Evolutionary conservation across 2,888 invertebrate genomes (phyloP).

Genomic region (Trissolcus japonicus): DNA sequence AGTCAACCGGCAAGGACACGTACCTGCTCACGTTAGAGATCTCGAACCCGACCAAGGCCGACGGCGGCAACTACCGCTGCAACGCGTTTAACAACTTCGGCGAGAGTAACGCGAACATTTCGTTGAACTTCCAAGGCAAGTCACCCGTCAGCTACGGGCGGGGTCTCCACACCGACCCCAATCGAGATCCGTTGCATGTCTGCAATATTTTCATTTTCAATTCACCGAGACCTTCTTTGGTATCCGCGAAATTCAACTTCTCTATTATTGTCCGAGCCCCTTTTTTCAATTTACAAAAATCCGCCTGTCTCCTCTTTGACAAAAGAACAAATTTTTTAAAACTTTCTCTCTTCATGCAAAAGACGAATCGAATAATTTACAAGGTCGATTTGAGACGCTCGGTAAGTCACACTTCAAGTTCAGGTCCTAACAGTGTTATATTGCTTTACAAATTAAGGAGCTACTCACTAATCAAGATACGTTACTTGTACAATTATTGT

Average conservation of each 20-base stretch:
- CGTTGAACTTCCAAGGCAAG: conserved; percentile 99
- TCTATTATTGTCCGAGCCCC: conserved; percentile 1
- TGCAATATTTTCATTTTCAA: conserved; percentile 21
- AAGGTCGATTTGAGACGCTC: conserved; percentile 38
- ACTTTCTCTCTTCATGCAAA: conserved; percentile 48
- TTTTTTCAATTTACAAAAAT: too few species aligned
- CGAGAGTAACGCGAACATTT: conserved; percentile 99
- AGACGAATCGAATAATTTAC: conserved; percentile 37
- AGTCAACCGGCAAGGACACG: conserved; percentile 91
- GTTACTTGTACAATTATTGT: conserved; percentile 20
- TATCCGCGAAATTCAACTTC: neutral
- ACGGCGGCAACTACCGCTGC: conserved; percentile 99
- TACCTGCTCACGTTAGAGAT: conserved; percentile 93
- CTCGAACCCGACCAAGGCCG: conserved; percentile 94
- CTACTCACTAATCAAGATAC: conserved; percentile 51
- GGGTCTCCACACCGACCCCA: neutral
- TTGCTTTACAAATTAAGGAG: conserved; percentile 56
- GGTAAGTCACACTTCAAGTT: conserved; percentile 54
- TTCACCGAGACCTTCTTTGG: neutral
- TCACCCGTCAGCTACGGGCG: conserved; percentile 39
- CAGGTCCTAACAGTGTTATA: conserved; percentile 56
- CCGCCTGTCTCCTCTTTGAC: too few species aligned
- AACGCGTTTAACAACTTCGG: conserved; percentile 99
- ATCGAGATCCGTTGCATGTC: conserved; percentile 43
- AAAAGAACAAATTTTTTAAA: neutral